Percentiles rank a stretch among this genome's conserved stretches.
Conservation (phyloP, 1,140 invertebrate genomes). For the Elysia chlorotica region DNA sequence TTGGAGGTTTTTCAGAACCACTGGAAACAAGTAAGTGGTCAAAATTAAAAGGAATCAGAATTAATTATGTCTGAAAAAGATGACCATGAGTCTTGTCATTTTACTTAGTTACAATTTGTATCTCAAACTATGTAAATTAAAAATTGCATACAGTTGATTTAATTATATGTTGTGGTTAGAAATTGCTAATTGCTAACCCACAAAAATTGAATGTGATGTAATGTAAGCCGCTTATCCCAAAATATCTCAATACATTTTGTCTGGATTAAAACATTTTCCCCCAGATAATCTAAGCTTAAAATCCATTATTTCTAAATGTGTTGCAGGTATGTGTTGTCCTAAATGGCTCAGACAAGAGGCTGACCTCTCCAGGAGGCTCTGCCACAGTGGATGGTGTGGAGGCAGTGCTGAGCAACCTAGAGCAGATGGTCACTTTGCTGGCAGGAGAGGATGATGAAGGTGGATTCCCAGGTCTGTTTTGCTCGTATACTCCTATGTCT, state of each 20-base stretch:
- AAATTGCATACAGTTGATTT: too few species aligned
- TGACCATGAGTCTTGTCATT: too few species aligned
- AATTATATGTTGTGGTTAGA: too few species aligned
- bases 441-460: constrained; percentile 74
- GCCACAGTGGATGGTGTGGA: constrained; percentile 76
- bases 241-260: too few species aligned
- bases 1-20: constrained; percentile 93
- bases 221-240: too few species aligned
- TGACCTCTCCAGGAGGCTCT: constrained; percentile 61
- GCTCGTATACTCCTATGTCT: too few species aligned
- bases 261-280: constrained; percentile 71
- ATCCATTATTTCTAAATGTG: not conserved
- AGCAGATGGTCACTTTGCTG: constrained; percentile 88
- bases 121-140: too few species aligned
- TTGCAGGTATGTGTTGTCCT: constrained; percentile 80
- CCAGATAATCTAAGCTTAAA: constrained; percentile 60
- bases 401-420: constrained; percentile 88
- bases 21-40: constrained; percentile 89
- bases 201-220: too few species aligned
- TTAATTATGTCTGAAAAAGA: too few species aligned
- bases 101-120: too few species aligned
- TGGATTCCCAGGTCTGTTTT: constrained; percentile 60
- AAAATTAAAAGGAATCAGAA: too few species aligned
- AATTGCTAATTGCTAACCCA: too few species aligned
- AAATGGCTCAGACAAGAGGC: constrained; percentile 8